A percentile compares a stretch with the other conserved stretches of the same genome.
Evolutionary conservation across 2,888 invertebrate genomes (phyloP).

Genomic region (Gnatocerus cornutus): DNA sequence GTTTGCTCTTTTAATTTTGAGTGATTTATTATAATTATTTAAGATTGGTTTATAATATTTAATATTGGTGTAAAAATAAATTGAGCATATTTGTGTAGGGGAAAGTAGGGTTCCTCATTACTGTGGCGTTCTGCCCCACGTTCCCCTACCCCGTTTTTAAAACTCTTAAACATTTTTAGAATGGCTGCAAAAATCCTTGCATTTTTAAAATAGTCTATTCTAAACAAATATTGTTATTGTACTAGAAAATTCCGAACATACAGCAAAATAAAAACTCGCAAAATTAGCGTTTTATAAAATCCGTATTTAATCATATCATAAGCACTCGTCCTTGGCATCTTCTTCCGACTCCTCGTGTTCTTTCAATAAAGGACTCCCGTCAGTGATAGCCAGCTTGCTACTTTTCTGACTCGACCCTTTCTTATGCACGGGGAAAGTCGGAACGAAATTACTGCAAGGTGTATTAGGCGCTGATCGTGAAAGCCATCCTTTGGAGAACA

Average conservation of each 20-base stretch:
- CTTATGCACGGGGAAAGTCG: slow-evolving; percentile 76
- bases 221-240: neutral
- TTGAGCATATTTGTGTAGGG: slow-evolving; percentile 14
- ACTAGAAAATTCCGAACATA: neutral
- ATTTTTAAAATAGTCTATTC: slow-evolving; percentile 11
- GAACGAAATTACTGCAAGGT: slow-evolving; percentile 80
- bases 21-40: too few relatives aligned
- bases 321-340: slow-evolving; percentile 61
- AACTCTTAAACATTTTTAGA: neutral
- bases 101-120: too few relatives aligned
- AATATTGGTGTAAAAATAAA: slow-evolving; percentile 19
- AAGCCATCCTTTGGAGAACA: slow-evolving; percentile 74
- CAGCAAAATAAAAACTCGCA: slow-evolving; percentile 27
- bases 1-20: too few relatives aligned
- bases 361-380: slow-evolving; percentile 76
- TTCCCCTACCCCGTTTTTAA: neutral
- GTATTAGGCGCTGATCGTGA: slow-evolving; percentile 88
- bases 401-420: slow-evolving; percentile 72
- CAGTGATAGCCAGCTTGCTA: slow-evolving; percentile 72
- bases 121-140: too few relatives aligned
- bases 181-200: neutral
- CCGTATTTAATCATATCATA: slow-evolving; percentile 52
- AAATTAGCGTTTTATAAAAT: slow-evolving; percentile 25
- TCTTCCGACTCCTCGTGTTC: slow-evolving; percentile 74
- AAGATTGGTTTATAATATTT: neutral